Conservation (phyloP, 2,797 vertebrate species). For the Zalophus californianus region DNA sequence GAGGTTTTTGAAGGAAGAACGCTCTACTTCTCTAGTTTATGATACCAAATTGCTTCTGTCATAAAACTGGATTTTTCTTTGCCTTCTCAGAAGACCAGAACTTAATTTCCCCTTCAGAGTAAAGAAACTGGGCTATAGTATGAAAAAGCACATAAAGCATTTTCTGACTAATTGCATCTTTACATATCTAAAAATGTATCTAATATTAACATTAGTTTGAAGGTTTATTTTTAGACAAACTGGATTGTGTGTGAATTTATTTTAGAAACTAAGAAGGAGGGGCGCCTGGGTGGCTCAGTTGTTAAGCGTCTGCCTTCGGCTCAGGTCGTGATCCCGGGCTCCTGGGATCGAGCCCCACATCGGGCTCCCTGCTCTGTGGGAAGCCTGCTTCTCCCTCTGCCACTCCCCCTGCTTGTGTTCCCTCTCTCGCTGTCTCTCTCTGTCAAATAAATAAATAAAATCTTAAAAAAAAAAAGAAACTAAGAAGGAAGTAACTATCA, state of each 20-base stretch:
- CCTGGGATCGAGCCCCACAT: no score
- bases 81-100: constrained; percentile 16
- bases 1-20: background rate
- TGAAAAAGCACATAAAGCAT: background rate
- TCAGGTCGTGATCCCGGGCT: no score
- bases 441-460: no score
- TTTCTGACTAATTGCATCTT: background rate
- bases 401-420: no score
- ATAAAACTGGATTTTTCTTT: background rate
- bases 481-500: background rate
- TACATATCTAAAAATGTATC: background rate
- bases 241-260: background rate
- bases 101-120: background rate
- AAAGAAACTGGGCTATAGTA: background rate
- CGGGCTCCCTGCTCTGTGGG: no score
- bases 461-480: background rate
- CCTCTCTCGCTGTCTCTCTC: no score
- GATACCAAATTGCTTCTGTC: background rate
- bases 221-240: constrained; percentile 11
- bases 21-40: background rate
- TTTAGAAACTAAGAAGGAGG: background rate
- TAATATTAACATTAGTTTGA: background rate
- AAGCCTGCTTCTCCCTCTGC: no score
- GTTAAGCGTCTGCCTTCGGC: no score
- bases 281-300: no score